A percentile compares a stretch with the other conserved stretches of the same genome.
Evolutionary conservation across 2,113 vertebrate genomes (phyloP).

Genomic region (Nansenia antarctica): DNA sequence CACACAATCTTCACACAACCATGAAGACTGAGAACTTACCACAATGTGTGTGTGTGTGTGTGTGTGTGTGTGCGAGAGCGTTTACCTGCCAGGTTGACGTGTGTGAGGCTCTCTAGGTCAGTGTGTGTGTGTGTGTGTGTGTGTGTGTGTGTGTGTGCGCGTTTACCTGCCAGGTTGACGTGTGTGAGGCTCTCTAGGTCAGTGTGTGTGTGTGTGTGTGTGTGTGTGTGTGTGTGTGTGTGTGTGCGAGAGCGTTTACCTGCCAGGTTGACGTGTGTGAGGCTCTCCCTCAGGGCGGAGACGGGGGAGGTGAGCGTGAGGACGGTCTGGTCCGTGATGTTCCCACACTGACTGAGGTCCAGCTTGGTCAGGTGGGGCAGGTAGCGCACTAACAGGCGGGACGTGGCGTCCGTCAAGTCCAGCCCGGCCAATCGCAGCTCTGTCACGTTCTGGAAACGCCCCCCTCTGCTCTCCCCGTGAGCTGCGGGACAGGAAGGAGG

Average conservation of each 20-base stretch:
- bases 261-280: constrained; percentile 82
- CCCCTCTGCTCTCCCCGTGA: constrained; percentile 78
- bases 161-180: constrained; percentile 80
- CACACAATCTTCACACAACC: no score
- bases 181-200: constrained; percentile 78
- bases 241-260: constrained; percentile 51
- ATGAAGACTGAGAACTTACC: not conserved
- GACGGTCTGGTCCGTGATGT: constrained; percentile 83
- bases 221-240: not conserved
- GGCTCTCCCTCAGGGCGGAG: constrained; percentile 83
- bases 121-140: not conserved
- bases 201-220: not conserved
- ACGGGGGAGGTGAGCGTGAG: constrained; percentile 81
- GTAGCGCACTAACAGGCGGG: constrained; percentile 82
- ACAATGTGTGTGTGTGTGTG: not conserved
- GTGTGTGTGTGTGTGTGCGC: not conserved
- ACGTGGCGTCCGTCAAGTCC: constrained; percentile 82
- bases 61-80: not conserved
- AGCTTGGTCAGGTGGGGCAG: constrained; percentile 81
- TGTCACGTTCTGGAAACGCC: constrained; percentile 84
- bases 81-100: constrained; percentile 82
- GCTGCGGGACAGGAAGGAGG: no score
- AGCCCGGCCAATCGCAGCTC: constrained; percentile 86
- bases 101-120: constrained; percentile 75
- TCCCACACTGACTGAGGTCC: constrained; percentile 86